These are phyloP conservation scores for Conops quadrifasciatus DNA, from an alignment of 2,888 invertebrate species.

Conservation along the genomic window DNA sequence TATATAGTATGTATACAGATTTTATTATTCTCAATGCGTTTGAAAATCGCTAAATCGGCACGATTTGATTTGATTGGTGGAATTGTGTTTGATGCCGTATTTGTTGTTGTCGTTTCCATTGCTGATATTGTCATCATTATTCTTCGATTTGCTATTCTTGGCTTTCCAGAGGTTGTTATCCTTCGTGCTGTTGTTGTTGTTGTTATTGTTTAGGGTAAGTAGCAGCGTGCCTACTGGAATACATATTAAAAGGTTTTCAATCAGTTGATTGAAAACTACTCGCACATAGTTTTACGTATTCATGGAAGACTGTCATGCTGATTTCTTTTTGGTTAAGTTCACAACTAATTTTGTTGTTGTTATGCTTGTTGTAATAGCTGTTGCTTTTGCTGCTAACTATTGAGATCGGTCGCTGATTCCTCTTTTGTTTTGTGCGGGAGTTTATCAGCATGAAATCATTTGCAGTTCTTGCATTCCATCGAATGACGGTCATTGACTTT, in stretches of 20 bases:
- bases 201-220: neutral
- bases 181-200: neutral
- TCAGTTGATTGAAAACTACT: no score
- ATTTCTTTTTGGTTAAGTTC: no score
- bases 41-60: slow-evolving; percentile 28
- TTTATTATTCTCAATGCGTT: slow-evolving; percentile 28
- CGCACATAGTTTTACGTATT: no score
- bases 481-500: neutral
- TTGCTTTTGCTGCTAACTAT: neutral
- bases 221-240: no score
- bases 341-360: neutral
- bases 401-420: neutral
- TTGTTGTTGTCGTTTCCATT: no score
- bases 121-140: no score
- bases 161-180: neutral
- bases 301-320: no score
- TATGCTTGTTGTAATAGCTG: neutral
- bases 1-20: slow-evolving; percentile 12
- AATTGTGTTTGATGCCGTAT: neutral
- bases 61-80: slow-evolving; percentile 12
- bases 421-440: neutral
- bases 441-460: neutral
- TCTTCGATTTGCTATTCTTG: no score
- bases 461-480: neutral
- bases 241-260: no score